Base-by-base conservation (phyloP, 2,888 invertebrate species). In the Drosophila borborema region DNA sequence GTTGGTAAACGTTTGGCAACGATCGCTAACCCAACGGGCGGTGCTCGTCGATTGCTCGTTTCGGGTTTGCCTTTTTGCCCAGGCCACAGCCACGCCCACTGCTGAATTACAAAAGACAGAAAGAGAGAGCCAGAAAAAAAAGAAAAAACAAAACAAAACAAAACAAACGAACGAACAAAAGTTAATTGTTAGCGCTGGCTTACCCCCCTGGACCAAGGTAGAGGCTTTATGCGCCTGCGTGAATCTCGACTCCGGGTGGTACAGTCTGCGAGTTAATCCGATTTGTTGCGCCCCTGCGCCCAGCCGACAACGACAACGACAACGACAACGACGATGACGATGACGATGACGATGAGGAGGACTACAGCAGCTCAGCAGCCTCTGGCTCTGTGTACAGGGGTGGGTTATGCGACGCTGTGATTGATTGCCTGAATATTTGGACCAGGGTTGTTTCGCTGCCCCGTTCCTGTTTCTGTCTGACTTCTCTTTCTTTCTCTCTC, bases 221-320 rank as follows among this genome's bases (percentile, higher is more conserved):
- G 72, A 46, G 58, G 48, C 46, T 20, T 49, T 36, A 38, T 80
- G 89, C 84, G 88, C 83, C 86, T 84, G 88, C 84, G 89, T 83
- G 74, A 77, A 84, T 67, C 71, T 83, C 71, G 69, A 45, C 40
- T 58, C 56, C 69, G 82, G 80, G 76, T 77, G 73, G 85, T 86
- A 89, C 85, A 86, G 85, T 89, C 81, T 86, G 81, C 67, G 77
- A 81, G 87, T 81, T 86, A 89, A 86, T 86, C 85, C 84, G 85
- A 86, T 86, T 86, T 85, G 84, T 64, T 87, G 89, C 75, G 88
- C 86, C 82, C 87, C 73, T 74, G 68, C 43, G 58, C 62, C 71
- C 45, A 40, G 38, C 38, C 38, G 38, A 40, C 38, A 2, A 36
- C 34, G 34, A 34, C 9, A 2, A 34, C 9, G 34, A 34, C 34